Percentiles rank a stretch among this genome's conserved stretches.
Evolutionary conservation across 2,113 vertebrate genomes (phyloP).

Genomic region (Cyanoliseus patagonus): DNA sequence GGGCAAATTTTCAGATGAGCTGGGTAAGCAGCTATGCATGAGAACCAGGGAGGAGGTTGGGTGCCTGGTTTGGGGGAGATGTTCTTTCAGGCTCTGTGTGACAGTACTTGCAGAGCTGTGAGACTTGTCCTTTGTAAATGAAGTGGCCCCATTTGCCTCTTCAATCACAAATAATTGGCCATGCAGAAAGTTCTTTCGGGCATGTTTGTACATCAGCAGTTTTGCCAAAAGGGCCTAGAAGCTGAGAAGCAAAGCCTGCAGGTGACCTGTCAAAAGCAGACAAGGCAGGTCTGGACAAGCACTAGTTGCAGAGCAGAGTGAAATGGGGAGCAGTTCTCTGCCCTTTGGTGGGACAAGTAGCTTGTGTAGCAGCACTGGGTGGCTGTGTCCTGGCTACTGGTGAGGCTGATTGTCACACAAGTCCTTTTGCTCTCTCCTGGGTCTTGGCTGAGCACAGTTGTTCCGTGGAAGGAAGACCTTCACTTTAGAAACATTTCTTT

Average conservation of each 20-base stretch:
- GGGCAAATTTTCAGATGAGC: constrained; percentile 30
- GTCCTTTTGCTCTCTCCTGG: background rate
- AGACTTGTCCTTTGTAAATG: background rate
- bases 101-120: background rate
- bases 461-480: background rate
- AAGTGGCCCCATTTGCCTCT: background rate
- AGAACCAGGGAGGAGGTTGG: background rate
- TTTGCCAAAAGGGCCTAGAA: background rate
- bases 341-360: background rate
- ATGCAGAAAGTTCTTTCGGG: background rate
- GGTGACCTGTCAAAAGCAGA: background rate
- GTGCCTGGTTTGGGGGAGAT: background rate
- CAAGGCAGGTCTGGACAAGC: background rate
- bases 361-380: background rate
- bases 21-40: constrained; percentile 29
- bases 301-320: background rate
- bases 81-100: background rate
- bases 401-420: background rate
- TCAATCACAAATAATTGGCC: background rate
- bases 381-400: background rate
- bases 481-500: background rate
- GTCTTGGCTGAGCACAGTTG: background rate
- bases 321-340: background rate
- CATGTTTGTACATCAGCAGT: background rate
- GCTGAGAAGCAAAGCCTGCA: background rate